Evolutionary conservation across 2,113 vertebrate species (phyloP), one percentile per base, ranked within the genome.

Genomic region (Toxotes chatareus): DNA sequence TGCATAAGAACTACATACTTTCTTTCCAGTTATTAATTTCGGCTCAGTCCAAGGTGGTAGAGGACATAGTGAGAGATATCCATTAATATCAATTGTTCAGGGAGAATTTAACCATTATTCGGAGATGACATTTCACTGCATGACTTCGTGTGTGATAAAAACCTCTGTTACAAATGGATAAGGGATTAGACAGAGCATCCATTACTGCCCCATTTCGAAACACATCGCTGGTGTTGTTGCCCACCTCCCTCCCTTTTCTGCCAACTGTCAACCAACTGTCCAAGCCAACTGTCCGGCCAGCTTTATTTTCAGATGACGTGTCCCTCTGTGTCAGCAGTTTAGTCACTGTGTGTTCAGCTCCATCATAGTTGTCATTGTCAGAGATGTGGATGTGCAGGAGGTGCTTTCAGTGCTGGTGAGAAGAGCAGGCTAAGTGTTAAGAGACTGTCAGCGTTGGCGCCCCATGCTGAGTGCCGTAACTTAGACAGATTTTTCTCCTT

Each of bases 181-280:
- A 47, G 38, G 79, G 82, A 88, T 91, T 82, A 87, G 60, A 36
- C n/a, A 1, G 46, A 81, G 79, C 84, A 19, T 86, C 80, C 82
- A 72, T 86, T 68, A 85, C 65, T 38, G 51, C 36, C 66, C 77
- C 56, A 1, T 75, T 67, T 80, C 46, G 0, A 66, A 73, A 71
- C 69, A 67, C 72, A 80, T 79, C 46, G 64, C 63, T 14, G 8
- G 23, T 32, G 82, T 53, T 6, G 80, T 67, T 80, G 68, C 67
- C 72, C 71, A 70, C 23, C 62, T 82, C 66, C 84, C 82, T 80
- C 80, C 90, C 62, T 74, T 83, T 82, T 64, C 85, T 72, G 57
- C 91, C 88, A 91, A 90, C 87, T 90, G 85, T 88, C 81, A 66
- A 68, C 91, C 91, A 88, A 83, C 88, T 92, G 86, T 90, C 80